These are phyloP conservation scores for Poecilus cupreus DNA, from an alignment of 2,888 invertebrate species.

Conservation along the genomic window DNA sequence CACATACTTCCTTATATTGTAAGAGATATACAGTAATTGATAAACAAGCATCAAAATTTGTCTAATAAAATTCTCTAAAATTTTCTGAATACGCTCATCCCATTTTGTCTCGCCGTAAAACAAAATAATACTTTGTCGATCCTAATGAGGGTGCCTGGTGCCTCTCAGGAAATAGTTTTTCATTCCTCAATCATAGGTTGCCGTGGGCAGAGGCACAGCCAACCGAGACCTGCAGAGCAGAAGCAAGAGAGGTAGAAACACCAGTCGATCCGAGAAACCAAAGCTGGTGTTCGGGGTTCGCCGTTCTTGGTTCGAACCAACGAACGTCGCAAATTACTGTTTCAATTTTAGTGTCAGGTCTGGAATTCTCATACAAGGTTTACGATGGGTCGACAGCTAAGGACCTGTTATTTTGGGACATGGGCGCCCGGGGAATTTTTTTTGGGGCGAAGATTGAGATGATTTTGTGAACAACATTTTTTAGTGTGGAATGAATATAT, in stretches of 20 bases:
- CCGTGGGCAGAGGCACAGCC: neutral
- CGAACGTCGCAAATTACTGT: conserved; percentile 30
- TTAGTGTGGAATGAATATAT: no score
- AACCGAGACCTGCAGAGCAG: neutral
- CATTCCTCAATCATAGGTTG: conserved; percentile 18
- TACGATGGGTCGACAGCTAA: neutral
- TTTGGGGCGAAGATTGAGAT: no score
- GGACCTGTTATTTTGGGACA: conserved; percentile 16
- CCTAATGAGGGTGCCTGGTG: neutral
- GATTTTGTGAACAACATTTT: no score
- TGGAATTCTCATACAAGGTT: conserved; percentile 1
- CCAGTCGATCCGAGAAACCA: no score
- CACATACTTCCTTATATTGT: no score
- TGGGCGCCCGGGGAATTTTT: no score
- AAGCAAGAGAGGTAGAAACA: no score
- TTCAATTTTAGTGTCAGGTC: conserved; percentile 26
- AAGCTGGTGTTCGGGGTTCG: no score
- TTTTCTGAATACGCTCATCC: no score
- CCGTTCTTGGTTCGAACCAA: neutral
- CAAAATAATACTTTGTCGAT: neutral
- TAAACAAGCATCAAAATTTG: no score
- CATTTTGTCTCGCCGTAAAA: neutral
- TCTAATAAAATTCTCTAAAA: neutral
- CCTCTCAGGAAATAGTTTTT: conserved; percentile 28
- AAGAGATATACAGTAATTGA: no score